phyloP scores from a whole-genome alignment of 2,888 invertebrate genomes.

The Mimachlamys varia region DNA sequence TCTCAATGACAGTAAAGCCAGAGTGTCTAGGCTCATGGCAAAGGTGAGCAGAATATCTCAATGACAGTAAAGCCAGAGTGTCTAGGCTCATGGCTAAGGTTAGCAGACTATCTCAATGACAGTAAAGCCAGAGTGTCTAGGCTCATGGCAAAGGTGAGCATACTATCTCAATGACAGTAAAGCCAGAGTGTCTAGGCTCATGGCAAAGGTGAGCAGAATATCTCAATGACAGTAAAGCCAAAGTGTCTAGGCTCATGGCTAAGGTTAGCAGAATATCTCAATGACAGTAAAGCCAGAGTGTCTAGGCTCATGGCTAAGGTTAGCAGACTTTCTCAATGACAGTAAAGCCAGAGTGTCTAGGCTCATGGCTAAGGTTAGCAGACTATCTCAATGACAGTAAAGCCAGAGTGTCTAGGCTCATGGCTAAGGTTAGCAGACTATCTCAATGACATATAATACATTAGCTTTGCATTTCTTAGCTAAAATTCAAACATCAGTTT shows the following conservation, averaged over 20 bases:
- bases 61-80: constrained; percentile 70
- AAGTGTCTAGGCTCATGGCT: constrained; percentile 76
- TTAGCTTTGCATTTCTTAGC: too few relatives aligned
- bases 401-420: constrained; percentile 75
- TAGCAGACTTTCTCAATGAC: too few relatives aligned
- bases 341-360: constrained; percentile 77
- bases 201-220: constrained; percentile 68
- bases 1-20: constrained; percentile 60
- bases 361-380: constrained; percentile 73
- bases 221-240: constrained; percentile 60
- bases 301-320: constrained; percentile 75
- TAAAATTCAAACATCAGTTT: too few relatives aligned
- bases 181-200: constrained; percentile 75
- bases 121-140: constrained; percentile 75
- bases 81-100: constrained; percentile 75
- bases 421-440: constrained; percentile 70
- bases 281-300: constrained; percentile 70
- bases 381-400: too few relatives aligned
- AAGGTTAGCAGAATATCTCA: constrained; percentile 57
- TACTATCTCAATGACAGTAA: constrained; percentile 50
- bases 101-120: constrained; percentile 29
- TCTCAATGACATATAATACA: too few relatives aligned
- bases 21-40: constrained; percentile 76
- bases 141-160: constrained; percentile 72
- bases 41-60: constrained; percentile 58